Conservation (phyloP, 2,888 invertebrate species). For the Clostera curtula region DNA sequence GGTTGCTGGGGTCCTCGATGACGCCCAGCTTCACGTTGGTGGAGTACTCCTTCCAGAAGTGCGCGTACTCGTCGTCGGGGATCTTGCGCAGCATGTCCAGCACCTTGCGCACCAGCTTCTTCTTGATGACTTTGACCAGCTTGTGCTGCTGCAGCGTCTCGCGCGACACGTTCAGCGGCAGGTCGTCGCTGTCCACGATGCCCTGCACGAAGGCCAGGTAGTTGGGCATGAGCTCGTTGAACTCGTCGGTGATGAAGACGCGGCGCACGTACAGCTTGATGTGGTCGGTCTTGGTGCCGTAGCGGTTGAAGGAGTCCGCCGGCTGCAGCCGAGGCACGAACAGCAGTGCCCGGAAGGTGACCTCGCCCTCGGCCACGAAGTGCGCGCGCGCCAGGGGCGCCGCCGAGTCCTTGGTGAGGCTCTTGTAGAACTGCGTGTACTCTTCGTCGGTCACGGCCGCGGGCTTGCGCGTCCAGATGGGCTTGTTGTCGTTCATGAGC, state of each 20-base stretch:
- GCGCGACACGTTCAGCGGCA: slow-evolving; percentile 97
- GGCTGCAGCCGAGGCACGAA: slow-evolving; percentile 95
- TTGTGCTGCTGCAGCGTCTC: slow-evolving; percentile 99
- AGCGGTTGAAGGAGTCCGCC: slow-evolving; percentile 94
- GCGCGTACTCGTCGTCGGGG: slow-evolving; percentile 88
- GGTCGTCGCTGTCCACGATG: slow-evolving; percentile 98
- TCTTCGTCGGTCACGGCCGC: slow-evolving; percentile 89
- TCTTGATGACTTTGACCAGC: slow-evolving; percentile 98
- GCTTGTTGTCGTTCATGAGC: slow-evolving; percentile 96
- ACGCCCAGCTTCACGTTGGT: slow-evolving; percentile 98
- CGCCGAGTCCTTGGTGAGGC: slow-evolving; percentile 91
- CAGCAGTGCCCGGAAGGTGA: slow-evolving; percentile 97
- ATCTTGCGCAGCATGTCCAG: slow-evolving; percentile 99
- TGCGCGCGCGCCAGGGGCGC: slow-evolving; percentile 94
- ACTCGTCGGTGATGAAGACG: slow-evolving; percentile 99
- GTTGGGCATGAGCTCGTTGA: slow-evolving; percentile 99
- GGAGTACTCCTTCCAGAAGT: slow-evolving; percentile 99
- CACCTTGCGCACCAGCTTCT: slow-evolving; percentile 97
- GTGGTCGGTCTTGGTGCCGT: slow-evolving; percentile 95
- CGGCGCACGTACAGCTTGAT: slow-evolving; percentile 98
- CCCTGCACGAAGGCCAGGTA: slow-evolving; percentile 93
- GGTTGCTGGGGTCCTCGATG: slow-evolving; percentile 98
- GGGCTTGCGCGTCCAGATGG: slow-evolving; percentile 97
- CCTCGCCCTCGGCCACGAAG: slow-evolving; percentile 99
- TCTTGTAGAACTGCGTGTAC: slow-evolving; percentile 96